These are phyloP conservation scores for Engraulis encrasicolus DNA, from an alignment of 2,113 vertebrate genomes.

Conservation along the genomic window DNA sequence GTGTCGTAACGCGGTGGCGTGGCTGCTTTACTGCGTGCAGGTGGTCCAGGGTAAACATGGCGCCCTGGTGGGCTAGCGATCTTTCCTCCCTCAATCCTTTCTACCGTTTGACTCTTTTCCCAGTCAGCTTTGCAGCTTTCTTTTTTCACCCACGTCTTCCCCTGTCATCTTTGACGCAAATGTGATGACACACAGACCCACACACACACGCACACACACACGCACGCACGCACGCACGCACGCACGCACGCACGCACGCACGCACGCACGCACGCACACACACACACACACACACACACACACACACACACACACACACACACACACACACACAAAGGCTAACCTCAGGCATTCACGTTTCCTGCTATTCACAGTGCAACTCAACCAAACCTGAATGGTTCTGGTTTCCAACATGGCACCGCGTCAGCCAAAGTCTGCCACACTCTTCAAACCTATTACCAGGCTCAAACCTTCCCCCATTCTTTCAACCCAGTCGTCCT, in stretches of 20 bases:
- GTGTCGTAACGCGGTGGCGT: background rate
- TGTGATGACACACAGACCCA: no score
- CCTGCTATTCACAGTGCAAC: background rate
- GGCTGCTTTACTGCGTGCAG: slow-evolving; percentile 9
- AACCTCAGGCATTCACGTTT: background rate
- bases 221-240: no score
- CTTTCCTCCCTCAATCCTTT: background rate
- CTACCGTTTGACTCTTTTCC: background rate
- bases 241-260: no score
- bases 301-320: no score
- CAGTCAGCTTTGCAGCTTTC: background rate
- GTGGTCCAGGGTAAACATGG: slow-evolving; percentile 13
- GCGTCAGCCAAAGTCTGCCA: background rate
- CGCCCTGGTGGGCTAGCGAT: slow-evolving; percentile 6
- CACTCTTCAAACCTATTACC: no score
- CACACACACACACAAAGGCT: no score
- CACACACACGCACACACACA: no score
- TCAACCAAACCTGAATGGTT: background rate
- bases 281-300: no score
- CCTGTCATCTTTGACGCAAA: slow-evolving; percentile 5
- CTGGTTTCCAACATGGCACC: background rate
- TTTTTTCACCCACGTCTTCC: background rate
- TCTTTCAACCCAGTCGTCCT: no score
- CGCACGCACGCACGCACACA: no score
- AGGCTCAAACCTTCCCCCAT: background rate